Conservation (phyloP, 2,113 vertebrate genomes). For the Rhinolophus ferrumequinum region DNA sequence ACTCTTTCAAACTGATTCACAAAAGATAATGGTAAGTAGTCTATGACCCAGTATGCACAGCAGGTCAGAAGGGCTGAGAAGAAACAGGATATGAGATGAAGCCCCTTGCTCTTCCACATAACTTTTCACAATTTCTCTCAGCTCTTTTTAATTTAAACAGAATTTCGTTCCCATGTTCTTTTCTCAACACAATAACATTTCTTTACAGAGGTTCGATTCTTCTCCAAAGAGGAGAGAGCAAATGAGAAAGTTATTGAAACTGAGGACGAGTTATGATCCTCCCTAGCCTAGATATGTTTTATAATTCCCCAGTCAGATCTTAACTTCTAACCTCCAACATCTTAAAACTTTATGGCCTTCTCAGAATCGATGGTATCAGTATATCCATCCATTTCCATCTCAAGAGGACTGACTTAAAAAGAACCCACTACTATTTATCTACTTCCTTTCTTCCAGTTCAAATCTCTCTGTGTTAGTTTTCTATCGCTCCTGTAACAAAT, state of each 20-base stretch:
- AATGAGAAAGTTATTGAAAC: constrained; percentile 72
- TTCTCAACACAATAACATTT: constrained; percentile 71
- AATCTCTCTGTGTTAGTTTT: constrained; percentile 2
- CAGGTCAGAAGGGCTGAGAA: constrained; percentile 55
- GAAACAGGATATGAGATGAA: constrained; percentile 32
- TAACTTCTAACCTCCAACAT: constrained; percentile 56
- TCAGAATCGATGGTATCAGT: not conserved
- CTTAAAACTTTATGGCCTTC: not conserved
- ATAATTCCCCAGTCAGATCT: not conserved
- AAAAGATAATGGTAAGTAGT: constrained; percentile 59
- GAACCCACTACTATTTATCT: not conserved
- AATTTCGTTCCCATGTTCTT: constrained; percentile 53
- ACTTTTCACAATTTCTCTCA: constrained; percentile 29
- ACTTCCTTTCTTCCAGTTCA: not conserved
- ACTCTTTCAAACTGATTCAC: constrained; percentile 59
- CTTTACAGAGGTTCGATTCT: constrained; percentile 64
- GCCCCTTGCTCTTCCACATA: not conserved
- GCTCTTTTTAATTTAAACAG: constrained; percentile 74
- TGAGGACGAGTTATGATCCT: constrained; percentile 55
- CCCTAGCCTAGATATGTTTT: constrained; percentile 20
- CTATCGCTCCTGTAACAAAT: not conserved
- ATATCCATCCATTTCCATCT: not conserved
- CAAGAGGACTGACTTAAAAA: not conserved
- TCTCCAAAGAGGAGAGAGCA: constrained; percentile 60
- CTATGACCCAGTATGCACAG: constrained; percentile 47